phyloP scores from a whole-genome alignment of 1,140 invertebrate genomes.

The Drosophila gunungcola region DNA sequence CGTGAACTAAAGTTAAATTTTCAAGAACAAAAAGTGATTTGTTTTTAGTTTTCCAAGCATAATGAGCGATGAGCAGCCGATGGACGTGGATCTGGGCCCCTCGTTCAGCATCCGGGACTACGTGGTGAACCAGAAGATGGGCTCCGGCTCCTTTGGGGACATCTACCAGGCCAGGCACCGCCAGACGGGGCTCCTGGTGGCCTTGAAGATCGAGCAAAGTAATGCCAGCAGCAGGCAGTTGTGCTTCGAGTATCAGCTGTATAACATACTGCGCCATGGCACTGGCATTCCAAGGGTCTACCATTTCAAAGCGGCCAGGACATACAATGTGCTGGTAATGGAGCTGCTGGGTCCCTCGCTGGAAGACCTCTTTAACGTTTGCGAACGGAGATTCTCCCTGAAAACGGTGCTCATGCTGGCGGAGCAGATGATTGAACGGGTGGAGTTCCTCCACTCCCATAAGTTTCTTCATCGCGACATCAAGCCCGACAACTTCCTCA shows the following conservation, averaged over 20 bases:
- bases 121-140: conserved; percentile 12
- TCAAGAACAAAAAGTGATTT: not conserved
- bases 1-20: not conserved
- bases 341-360: conserved; percentile 96
- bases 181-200: conserved; percentile 97
- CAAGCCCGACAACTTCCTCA: conserved; percentile 98
- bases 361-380: conserved; percentile 98
- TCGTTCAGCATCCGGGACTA: conserved; percentile 1
- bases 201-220: conserved; percentile 95
- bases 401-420: conserved; percentile 98
- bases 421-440: conserved; percentile 94
- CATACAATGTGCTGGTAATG: conserved; percentile 98
- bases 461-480: conserved; percentile 97
- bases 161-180: conserved; percentile 97
- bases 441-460: conserved; percentile 96
- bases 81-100: not conserved
- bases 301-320: conserved; percentile 93
- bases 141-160: conserved; percentile 98
- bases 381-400: conserved; percentile 95
- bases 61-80: not conserved
- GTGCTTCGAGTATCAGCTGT: conserved; percentile 96
- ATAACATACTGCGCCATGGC: conserved; percentile 88
- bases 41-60: not conserved
- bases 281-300: conserved; percentile 97
- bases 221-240: conserved; percentile 95